Percentiles rank a stretch among this genome's conserved stretches.
Conservation (phyloP, 2,888 invertebrate species). For the Lasioglossum figueresi region DNA sequence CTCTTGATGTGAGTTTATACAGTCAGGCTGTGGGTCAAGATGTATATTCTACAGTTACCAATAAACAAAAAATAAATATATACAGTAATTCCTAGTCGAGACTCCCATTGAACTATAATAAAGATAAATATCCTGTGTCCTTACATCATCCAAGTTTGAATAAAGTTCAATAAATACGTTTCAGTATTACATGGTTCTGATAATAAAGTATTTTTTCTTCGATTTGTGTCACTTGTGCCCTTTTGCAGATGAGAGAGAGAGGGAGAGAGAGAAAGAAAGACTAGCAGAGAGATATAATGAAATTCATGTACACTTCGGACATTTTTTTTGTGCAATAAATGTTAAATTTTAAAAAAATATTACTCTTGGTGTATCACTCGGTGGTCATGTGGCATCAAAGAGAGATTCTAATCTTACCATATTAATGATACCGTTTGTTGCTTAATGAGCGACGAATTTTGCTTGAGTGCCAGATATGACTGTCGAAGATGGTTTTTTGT, state of each 20-base stretch:
- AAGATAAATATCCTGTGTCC: conserved; percentile 80
- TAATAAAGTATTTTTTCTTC: conserved; percentile 73
- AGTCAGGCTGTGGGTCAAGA: conserved; percentile 76
- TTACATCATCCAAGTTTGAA: conserved; percentile 77
- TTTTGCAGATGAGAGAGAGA: conserved; percentile 65
- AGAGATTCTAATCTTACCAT: conserved; percentile 55
- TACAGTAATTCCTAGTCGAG: conserved; percentile 77
- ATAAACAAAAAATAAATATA: conserved; percentile 71
- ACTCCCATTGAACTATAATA: conserved; percentile 79
- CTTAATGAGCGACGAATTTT: conserved; percentile 61
- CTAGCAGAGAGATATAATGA: conserved; percentile 68
- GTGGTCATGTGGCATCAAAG: conserved; percentile 81
- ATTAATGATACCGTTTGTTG: conserved; percentile 49
- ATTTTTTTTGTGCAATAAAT: conserved; percentile 80
- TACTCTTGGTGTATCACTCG: conserved; percentile 77
- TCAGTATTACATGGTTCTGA: conserved; percentile 67
- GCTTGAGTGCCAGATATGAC: conserved; percentile 80
- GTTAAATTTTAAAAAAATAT: conserved; percentile 73
- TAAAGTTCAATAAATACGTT: conserved; percentile 74
- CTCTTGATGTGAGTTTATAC: conserved; percentile 69
- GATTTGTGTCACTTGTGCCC: conserved; percentile 73
- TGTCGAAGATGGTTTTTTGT: conserved; percentile 79
- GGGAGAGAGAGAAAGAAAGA: conserved; percentile 53
- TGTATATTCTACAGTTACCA: conserved; percentile 76
- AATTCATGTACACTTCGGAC: conserved; percentile 75